These are phyloP conservation scores for Galagoides demidoff DNA, from an alignment of 2,797 vertebrate genomes.

Conservation along the genomic window DNA sequence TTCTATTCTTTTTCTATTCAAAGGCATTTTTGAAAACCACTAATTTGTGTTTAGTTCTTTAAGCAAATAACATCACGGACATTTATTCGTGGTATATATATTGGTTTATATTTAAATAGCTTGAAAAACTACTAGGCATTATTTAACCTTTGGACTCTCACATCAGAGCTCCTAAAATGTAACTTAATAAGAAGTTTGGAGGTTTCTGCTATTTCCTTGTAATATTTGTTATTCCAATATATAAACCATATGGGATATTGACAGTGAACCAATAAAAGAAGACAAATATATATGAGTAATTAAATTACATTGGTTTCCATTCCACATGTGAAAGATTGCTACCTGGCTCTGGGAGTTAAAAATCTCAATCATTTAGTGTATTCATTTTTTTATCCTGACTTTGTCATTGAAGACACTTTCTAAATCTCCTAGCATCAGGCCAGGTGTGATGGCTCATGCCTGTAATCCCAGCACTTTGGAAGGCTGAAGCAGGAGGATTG, in stretches of 20 bases:
- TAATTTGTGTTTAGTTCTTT: background rate
- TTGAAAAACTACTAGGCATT: background rate
- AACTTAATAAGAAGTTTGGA: background rate
- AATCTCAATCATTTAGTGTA: background rate
- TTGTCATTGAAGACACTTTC: conserved; percentile 3
- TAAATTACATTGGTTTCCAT: background rate
- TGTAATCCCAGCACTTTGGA: background rate
- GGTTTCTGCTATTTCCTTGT: background rate
- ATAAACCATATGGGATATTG: background rate
- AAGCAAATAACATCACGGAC: background rate
- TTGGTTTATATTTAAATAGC: background rate
- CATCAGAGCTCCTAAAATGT: background rate
- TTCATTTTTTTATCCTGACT: conserved; percentile 4
- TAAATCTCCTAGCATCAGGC: background rate
- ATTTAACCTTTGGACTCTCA: background rate
- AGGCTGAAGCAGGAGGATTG: background rate
- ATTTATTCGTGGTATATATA: background rate
- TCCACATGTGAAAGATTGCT: background rate
- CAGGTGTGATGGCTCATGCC: background rate
- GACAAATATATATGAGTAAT: conserved; percentile 3
- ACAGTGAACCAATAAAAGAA: background rate
- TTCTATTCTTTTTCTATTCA: background rate
- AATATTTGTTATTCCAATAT: background rate
- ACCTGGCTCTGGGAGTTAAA: background rate
- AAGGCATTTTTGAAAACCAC: background rate